Percentiles rank a stretch among this genome's conserved stretches.
These are phyloP conservation scores for Notodonta dromedarius DNA, from an alignment of 2,888 invertebrate genomes.

Conservation along the genomic window DNA sequence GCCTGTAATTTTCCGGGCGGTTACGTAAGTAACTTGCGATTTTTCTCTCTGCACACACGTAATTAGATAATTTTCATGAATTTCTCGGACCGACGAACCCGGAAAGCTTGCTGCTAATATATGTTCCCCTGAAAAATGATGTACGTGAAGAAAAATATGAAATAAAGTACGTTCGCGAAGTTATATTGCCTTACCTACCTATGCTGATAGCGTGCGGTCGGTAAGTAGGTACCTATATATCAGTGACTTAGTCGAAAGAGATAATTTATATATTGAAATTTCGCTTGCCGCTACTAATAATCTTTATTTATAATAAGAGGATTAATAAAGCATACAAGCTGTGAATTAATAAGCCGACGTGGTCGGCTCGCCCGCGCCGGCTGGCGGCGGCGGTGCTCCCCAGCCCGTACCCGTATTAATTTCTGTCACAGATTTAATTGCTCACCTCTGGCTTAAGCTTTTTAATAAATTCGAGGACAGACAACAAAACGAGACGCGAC, in stretches of 20 bases:
- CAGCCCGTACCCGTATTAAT: conserved; percentile 75
- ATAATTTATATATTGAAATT: conserved; percentile 24
- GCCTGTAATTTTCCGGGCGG: conserved; percentile 81
- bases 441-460: conserved; percentile 80
- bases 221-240: too few relatives aligned
- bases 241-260: conserved; percentile 15
- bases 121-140: not conserved
- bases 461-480: conserved; percentile 82
- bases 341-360: conserved; percentile 64
- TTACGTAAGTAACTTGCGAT: conserved; percentile 81
- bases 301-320: conserved; percentile 60
- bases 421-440: conserved; percentile 82
- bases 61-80: conserved; percentile 81
- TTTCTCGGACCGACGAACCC: conserved; percentile 51
- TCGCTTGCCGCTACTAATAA: conserved; percentile 27
- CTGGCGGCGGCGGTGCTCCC: conserved; percentile 41
- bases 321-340: conserved; percentile 67
- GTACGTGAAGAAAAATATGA: too few relatives aligned
- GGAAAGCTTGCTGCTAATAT: conserved; percentile 4
- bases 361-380: conserved; percentile 51
- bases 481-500: conserved; percentile 73
- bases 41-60: conserved; percentile 80
- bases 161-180: too few relatives aligned
- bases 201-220: too few relatives aligned
- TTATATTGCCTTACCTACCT: too few relatives aligned